A percentile compares a stretch with the other conserved stretches of the same genome.
phyloP scores from a whole-genome alignment of 2,113 vertebrate genomes.

The Vulpes ferrilata region DNA sequence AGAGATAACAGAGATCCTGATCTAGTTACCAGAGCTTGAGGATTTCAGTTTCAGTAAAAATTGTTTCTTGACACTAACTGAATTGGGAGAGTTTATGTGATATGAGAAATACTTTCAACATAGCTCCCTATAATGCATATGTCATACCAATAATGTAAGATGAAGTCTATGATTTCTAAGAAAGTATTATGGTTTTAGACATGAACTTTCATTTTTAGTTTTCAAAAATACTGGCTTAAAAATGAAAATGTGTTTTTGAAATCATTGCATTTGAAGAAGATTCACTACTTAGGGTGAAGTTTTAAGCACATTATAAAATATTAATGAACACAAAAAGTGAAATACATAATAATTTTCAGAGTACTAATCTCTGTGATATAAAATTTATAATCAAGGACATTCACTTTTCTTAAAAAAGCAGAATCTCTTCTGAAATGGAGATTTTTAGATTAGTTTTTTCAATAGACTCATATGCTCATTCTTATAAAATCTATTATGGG shows the following conservation, averaged over 20 bases:
- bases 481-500: slow-evolving; percentile 76
- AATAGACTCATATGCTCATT: slow-evolving; percentile 71
- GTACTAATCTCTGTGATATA: slow-evolving; percentile 77
- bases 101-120: slow-evolving; percentile 27
- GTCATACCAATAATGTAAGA: neutral
- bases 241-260: neutral
- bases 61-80: slow-evolving; percentile 30
- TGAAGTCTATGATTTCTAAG: slow-evolving; percentile 44
- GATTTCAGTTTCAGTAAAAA: slow-evolving; percentile 40
- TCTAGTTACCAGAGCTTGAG: slow-evolving; percentile 46
- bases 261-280: slow-evolving; percentile 71
- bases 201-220: slow-evolving; percentile 60
- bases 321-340: slow-evolving; percentile 46
- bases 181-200: slow-evolving; percentile 66
- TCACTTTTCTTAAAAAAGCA: slow-evolving; percentile 75
- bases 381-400: slow-evolving; percentile 79
- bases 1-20: neutral
- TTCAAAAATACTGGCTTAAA: slow-evolving; percentile 10
- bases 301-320: slow-evolving; percentile 70
- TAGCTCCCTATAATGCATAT: neutral
- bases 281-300: slow-evolving; percentile 66
- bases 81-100: neutral
- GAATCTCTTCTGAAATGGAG: slow-evolving; percentile 79
- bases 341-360: slow-evolving; percentile 79
- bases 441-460: slow-evolving; percentile 79